Base-by-base conservation (phyloP, 2,113 vertebrate species). In the Charadrius vociferus region DNA sequence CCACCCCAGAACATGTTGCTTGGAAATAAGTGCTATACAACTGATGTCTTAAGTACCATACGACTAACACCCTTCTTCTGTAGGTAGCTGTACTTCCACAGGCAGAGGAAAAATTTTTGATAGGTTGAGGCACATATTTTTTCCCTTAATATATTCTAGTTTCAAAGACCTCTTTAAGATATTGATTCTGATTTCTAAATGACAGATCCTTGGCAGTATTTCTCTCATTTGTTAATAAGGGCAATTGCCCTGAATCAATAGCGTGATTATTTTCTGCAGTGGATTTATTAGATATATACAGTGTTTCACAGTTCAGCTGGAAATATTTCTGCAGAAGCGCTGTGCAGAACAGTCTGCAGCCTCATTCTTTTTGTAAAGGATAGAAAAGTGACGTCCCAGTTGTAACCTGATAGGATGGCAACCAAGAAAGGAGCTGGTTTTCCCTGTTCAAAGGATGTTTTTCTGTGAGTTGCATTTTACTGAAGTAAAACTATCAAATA, bases 151-250 rank as follows among this genome's bases (percentile, higher is more conserved):
- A 55, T 79, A 71, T 71, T 86, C 34, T 63, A 39, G 56, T 91
- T 94, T 70, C 80, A 67, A 77, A 93, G 53, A 34, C 30, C 36
- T 88, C n/a, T 95, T 83, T 79, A 79, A 92, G 67, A n/a, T 94
- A 94, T 4, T 50, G 88, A 91, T 91, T 93, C 39, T 73, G 55
- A 92, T 90, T 94, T 88, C 41, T 56, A 77, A 81, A 52, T 81
- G 82, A 49, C 81, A 81, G 67, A 78, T 89, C 49, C 47, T 89
- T 94, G 81, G 52, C 78, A 41, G 55, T 61, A 20, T 87, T 78
- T 80, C 70, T 75, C 36, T 91, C 30, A n/a, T 73, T 59, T 0
- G 0, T 93, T 93, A 94, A 74, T 87, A 87, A 67, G 61, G 70
- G 62, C 53, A 67, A 78, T 86, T 87, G 49, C n/a, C 50, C 45